Evolutionary conservation across 2,113 vertebrate genomes (phyloP).

Genomic region (Todiramphus chloris): DNA sequence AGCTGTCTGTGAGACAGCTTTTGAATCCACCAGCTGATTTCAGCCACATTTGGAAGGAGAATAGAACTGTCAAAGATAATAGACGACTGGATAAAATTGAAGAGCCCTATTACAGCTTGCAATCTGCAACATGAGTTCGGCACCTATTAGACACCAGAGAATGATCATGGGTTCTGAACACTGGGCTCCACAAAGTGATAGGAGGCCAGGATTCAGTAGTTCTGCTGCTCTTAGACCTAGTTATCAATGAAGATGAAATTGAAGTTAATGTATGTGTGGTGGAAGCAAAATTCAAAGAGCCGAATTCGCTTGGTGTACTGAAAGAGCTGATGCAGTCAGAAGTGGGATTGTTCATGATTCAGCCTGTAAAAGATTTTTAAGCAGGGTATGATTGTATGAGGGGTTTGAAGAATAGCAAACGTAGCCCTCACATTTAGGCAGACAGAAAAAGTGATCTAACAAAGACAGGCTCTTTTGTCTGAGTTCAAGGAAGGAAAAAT

Average conservation of each 20-base stretch:
- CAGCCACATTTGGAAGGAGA: background rate
- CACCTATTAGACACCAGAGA: background rate
- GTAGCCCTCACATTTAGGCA: background rate
- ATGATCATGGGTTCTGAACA: background rate
- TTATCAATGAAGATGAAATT: background rate
- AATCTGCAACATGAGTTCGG: background rate
- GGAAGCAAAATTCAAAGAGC: background rate
- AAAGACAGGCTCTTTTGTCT: background rate
- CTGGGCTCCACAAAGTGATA: background rate
- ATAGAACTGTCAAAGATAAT: background rate
- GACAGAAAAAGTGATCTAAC: background rate
- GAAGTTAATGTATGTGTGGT: background rate
- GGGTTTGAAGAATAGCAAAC: background rate
- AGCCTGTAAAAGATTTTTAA: conserved; percentile 2
- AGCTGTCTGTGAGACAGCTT: background rate
- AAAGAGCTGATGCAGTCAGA: background rate
- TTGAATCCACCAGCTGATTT: background rate
- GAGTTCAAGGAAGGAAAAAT: background rate
- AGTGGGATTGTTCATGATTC: background rate
- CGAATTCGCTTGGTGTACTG: background rate
- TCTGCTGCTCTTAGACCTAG: background rate
- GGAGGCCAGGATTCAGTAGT: background rate
- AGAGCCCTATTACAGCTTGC: background rate
- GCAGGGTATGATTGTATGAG: background rate
- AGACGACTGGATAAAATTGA: background rate